phyloP scores from a whole-genome alignment of 1,140 invertebrate genomes.

The Drosophila eugracilis region DNA sequence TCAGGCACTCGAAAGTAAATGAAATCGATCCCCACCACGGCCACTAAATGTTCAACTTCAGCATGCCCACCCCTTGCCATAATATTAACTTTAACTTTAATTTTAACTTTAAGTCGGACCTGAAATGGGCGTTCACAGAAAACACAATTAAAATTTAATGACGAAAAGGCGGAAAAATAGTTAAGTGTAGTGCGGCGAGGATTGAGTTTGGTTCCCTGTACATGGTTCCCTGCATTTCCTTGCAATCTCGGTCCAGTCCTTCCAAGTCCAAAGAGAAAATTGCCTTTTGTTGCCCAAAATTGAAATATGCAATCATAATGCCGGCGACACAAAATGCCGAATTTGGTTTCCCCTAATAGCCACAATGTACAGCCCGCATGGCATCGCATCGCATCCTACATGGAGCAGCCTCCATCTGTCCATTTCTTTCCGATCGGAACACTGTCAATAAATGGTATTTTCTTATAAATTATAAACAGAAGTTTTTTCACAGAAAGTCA shows the following conservation, averaged over 20 bases:
- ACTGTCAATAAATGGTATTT: neutral
- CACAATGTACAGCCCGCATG: constrained; percentile 48
- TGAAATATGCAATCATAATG: constrained; percentile 72
- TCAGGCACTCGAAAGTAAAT: constrained; percentile 53
- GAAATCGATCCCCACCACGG: constrained; percentile 50
- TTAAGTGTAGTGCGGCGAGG: constrained; percentile 35
- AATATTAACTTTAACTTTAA: neutral
- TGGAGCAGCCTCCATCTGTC: constrained; percentile 37
- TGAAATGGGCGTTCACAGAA: constrained; percentile 57
- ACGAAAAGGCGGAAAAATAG: constrained; percentile 78
- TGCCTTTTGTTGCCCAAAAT: constrained; percentile 59
- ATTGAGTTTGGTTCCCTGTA: too few relatives aligned
- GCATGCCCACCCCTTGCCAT: constrained; percentile 8
- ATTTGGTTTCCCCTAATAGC: constrained; percentile 74
- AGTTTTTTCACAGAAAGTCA: too few relatives aligned
- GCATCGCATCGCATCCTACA: constrained; percentile 26
- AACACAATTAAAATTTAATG: constrained; percentile 83
- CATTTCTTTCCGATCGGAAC: constrained; percentile 14
- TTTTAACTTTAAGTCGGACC: constrained; percentile 14
- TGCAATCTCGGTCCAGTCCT: constrained; percentile 33
- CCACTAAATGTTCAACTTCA: constrained; percentile 26
- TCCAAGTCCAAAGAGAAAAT: constrained; percentile 35
- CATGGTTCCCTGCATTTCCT: neutral
- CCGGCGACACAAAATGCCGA: constrained; percentile 70
- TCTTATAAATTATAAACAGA: neutral